phyloP scores from a whole-genome alignment of 2,113 vertebrate species.

The Hippolais icterina region DNA sequence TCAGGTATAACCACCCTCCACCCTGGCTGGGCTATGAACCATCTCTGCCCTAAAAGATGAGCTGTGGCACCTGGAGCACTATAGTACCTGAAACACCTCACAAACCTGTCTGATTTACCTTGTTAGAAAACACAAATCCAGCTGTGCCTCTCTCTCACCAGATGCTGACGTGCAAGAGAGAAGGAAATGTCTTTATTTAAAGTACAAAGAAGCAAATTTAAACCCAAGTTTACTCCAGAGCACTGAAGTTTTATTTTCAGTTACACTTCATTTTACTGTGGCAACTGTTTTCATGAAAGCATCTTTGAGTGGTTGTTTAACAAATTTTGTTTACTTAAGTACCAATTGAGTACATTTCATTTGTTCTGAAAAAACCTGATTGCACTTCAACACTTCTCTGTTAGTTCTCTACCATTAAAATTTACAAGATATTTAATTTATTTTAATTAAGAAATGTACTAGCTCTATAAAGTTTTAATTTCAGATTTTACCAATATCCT shows the following conservation, averaged over 20 bases:
- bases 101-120: background rate
- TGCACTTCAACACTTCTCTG: background rate
- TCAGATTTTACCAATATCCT: background rate
- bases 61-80: background rate
- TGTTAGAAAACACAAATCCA: background rate
- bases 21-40: background rate
- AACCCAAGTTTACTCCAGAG: background rate
- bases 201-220: background rate
- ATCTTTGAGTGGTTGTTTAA: background rate
- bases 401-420: background rate
- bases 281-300: background rate
- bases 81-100: rapidly evolving
- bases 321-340: background rate
- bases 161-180: rapidly evolving
- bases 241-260: background rate
- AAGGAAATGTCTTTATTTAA: background rate
- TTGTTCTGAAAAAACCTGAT: background rate
- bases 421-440: background rate
- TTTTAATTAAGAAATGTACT: background rate
- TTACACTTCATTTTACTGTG: background rate
- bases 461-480: background rate
- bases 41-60: background rate
- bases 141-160: background rate
- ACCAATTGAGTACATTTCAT: background rate
- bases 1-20: rapidly evolving